Base-by-base conservation (phyloP, 2,113 vertebrate species). In the Redunca redunca region DNA sequence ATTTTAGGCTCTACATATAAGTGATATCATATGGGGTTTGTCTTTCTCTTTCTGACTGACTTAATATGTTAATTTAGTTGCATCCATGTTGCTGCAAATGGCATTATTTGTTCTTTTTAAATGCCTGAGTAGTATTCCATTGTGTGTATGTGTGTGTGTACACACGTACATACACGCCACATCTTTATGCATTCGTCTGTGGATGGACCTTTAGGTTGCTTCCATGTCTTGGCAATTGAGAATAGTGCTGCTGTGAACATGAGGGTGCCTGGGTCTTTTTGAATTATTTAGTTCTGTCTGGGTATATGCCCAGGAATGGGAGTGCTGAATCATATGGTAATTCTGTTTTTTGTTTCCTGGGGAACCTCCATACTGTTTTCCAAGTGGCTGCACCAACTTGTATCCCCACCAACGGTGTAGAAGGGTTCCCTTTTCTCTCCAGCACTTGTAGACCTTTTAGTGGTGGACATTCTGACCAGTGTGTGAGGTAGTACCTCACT, bases 111-210 rank as follows among this genome's bases (percentile, higher is more conserved):
- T 80, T 50, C 4, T 80, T 30, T 78, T 80, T 80, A 17, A 33
- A 50, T 30, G 46, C 26, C 26, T 80, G 9, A 80, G 8, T 30
- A 30, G 43, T 80, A 48, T 19, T 80, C 26, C 46, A 11, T 19
- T 30, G 46, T 48, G 46, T 48, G 26, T 48, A 8, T 46, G 33
- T 67, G 64, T 71, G 16, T 19, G 64, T 71, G 9, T 36, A 36
- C 2, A 71, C 67, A 71, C 2, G 1, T 40, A 23, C 0, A 0
- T 12, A 71, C 67, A 40, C 2, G 1, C 43, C 26, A 80, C 46
- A 50, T 80, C 77, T 48, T 80, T 50, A 33, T 30, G 28, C 46
- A 80, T 80, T 80, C 46, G 10, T 48, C 77, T 30, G 25, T 78
- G 8, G 26, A 28, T 78, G 14, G 74, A 30, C 43, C 2, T 48